A percentile compares a stretch with the other conserved stretches of the same genome.
These are phyloP conservation scores for Pteria penguin DNA, from an alignment of 2,888 invertebrate genomes.

Conservation along the genomic window DNA sequence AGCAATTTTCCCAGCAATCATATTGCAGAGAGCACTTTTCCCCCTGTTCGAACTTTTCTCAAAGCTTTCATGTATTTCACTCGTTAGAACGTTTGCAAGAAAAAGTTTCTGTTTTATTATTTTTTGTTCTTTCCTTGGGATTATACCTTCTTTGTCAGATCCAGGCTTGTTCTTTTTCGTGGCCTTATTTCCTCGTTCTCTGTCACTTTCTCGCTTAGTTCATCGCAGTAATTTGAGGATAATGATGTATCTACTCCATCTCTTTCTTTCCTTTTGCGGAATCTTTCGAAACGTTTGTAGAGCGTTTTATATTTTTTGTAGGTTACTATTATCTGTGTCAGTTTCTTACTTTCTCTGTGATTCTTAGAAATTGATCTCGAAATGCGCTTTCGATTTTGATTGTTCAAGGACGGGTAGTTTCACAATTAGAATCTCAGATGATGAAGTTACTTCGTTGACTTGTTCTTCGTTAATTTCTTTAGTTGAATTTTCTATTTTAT, in stretches of 20 bases:
- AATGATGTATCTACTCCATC: neutral
- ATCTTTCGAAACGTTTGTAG: constrained; percentile 13
- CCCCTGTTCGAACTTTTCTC: neutral
- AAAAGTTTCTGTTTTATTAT: neutral
- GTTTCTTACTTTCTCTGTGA: too few relatives aligned
- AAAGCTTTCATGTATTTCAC: neutral
- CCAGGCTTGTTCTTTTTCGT: neutral
- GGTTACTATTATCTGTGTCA: constrained; percentile 14
- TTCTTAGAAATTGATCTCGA: too few relatives aligned
- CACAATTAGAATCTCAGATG: neutral
- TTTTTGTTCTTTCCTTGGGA: neutral
- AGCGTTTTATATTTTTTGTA: constrained; percentile 18
- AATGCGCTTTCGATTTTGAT: too few relatives aligned
- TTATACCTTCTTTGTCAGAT: neutral
- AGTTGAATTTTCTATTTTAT: neutral
- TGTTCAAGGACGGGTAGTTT: constrained; percentile 2
- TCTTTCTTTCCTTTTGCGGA: neutral
- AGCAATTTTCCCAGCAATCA: neutral
- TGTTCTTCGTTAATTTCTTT: neutral
- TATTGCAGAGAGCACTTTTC: neutral
- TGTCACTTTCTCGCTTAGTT: neutral
- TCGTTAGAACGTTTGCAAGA: constrained; percentile 2
- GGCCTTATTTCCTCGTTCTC: neutral
- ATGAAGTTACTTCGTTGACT: neutral
- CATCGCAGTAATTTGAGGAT: too few relatives aligned